Evolutionary conservation across 2,113 vertebrate species (phyloP), one percentile per base, ranked within the genome.

Genomic region (Phaethon lepturus): DNA sequence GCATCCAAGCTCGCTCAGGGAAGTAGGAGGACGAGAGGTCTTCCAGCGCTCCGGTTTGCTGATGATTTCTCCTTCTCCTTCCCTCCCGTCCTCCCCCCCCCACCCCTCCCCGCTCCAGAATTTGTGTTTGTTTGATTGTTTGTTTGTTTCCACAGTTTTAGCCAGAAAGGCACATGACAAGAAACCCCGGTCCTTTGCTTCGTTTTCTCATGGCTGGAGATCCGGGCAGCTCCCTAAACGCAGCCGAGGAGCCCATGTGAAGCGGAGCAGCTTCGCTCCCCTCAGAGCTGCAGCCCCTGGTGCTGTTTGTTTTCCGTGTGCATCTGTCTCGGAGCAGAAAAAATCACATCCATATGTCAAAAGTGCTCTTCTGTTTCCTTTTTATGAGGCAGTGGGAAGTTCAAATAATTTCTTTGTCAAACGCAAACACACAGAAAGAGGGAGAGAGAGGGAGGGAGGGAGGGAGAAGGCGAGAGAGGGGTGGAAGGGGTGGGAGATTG

Each of bases 321-420:
- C 97, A 97, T 98, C 98, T 98, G 98, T 97, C 97, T 97, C 96
- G 42, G 95, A 94, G 98, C 98, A 82, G 98, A 98, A 98, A 7
- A 97, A 99, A 99, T 99, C 98, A 98, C 99, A 99, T 99, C 99
- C 99, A 99, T 99, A 99, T 99, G 99, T 98, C 99, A 98, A 98
- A 98, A 98, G 97, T 88, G 83, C 79, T 98, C 98, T 98, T 98
- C 83, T 97, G 97, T 96, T 98, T 99, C 98, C 98, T 96, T 97
- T 97, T 98, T 91, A 95, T 97, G 98, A 98, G 98, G 98, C 98
- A 98, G 98, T 98, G 98, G 98, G 98, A 98, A 98, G 98, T 99
- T 99, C 98, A 98, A 99, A 99, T 98, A 97, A 98, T 71, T 91
- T 96, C 97, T 98, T 97, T 95, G 96, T 97, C 83, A 44, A 96